Conservation (phyloP, 1,140 invertebrate species). For the Neodiprion pinetum region DNA sequence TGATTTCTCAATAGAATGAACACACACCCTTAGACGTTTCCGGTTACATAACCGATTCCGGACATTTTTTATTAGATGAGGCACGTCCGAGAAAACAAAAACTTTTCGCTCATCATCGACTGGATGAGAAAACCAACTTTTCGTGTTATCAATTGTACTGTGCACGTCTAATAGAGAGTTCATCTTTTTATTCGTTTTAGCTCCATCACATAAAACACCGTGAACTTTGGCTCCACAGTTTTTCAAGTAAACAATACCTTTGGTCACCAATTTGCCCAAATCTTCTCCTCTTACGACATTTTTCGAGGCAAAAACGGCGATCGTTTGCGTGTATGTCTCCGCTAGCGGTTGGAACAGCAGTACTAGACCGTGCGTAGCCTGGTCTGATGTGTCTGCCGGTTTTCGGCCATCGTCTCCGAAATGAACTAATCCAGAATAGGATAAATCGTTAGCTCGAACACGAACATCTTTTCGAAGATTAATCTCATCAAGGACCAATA, state of each 20-base stretch:
- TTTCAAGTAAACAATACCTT: slow-evolving; percentile 18
- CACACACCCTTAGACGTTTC: slow-evolving; percentile 19
- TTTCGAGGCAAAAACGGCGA: slow-evolving; percentile 28
- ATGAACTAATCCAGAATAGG: slow-evolving; percentile 23
- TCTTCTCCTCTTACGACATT: slow-evolving; percentile 21
- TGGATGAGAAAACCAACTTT: slow-evolving; percentile 24
- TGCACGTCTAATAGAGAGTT: slow-evolving; percentile 25
- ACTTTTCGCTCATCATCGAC: slow-evolving; percentile 18
- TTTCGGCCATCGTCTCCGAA: slow-evolving; percentile 22
- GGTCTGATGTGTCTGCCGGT: slow-evolving; percentile 8
- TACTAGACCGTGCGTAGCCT: slow-evolving; percentile 29
- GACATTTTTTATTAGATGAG: slow-evolving; percentile 29
- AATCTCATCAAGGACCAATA: slow-evolving; percentile 28
- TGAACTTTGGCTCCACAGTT: slow-evolving; percentile 18
- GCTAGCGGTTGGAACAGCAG: slow-evolving; percentile 23
- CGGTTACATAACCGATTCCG: slow-evolving; percentile 25
- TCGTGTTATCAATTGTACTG: slow-evolving; percentile 5
- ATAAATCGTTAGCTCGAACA: slow-evolving; percentile 18
- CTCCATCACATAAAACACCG: slow-evolving; percentile 18
- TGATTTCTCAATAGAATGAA: slow-evolving; percentile 17
- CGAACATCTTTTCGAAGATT: slow-evolving; percentile 19
- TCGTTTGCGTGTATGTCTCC: slow-evolving; percentile 21
- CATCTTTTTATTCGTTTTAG: slow-evolving; percentile 27
- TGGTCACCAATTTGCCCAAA: slow-evolving; percentile 21
- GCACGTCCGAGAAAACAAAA: slow-evolving; percentile 25